These are phyloP conservation scores for Danionella cerebrum DNA, from an alignment of 2,113 vertebrate species.

Conservation along the genomic window DNA sequence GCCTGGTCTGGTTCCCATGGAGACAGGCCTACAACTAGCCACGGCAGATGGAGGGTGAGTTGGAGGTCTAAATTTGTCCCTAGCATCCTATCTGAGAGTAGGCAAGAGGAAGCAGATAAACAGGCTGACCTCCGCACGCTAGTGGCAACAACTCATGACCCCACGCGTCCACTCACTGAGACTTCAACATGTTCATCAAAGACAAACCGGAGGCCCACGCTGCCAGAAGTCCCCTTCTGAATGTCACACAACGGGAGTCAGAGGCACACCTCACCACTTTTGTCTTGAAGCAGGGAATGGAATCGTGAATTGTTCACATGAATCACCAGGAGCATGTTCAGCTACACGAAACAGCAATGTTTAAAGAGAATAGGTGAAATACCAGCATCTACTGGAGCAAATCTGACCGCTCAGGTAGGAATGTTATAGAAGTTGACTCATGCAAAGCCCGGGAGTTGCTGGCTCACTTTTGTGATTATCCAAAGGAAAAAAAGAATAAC, in stretches of 20 bases:
- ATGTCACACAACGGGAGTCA: slow-evolving; percentile 29
- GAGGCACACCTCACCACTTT: slow-evolving; percentile 27
- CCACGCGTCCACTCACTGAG: slow-evolving; percentile 48
- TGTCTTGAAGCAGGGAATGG: too few relatives aligned
- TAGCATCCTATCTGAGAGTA: slow-evolving; percentile 70
- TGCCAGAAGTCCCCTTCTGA: slow-evolving; percentile 23
- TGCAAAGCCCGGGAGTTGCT: too few relatives aligned
- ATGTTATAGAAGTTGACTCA: too few relatives aligned
- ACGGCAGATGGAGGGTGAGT: slow-evolving; percentile 72
- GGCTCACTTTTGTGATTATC: too few relatives aligned
- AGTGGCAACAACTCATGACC: slow-evolving; percentile 40
- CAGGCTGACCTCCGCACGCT: slow-evolving; percentile 45
- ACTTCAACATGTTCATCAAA: slow-evolving; percentile 38
- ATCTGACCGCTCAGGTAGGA: background rate
- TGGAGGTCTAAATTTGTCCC: slow-evolving; percentile 75
- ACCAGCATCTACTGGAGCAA: background rate
- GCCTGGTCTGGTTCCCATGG: slow-evolving; percentile 71
- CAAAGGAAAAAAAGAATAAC: too few relatives aligned
- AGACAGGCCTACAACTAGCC: slow-evolving; percentile 71
- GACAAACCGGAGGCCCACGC: slow-evolving; percentile 20
- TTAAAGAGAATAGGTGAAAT: background rate
- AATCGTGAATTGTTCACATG: too few relatives aligned
- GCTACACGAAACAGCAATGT: background rate
- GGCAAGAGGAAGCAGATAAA: slow-evolving; percentile 62
- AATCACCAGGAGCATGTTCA: background rate